phyloP scores from a whole-genome alignment of 2,113 vertebrate genomes.

The Prunella himalayana region DNA sequence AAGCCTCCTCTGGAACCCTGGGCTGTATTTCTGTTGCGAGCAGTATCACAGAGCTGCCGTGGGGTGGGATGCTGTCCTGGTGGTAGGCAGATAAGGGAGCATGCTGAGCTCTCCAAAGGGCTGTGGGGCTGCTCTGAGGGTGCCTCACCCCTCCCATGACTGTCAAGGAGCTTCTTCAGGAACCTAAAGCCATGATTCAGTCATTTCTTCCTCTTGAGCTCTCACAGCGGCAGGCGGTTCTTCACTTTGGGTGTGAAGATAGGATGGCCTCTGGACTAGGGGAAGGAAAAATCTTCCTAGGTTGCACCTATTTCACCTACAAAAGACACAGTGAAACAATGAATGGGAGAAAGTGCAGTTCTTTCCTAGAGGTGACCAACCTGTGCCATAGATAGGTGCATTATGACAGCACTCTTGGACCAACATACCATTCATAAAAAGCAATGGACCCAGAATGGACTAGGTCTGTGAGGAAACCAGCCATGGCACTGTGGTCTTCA shows the following conservation, averaged over 20 bases:
- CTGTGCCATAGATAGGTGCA: not conserved
- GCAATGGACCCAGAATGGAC: not conserved
- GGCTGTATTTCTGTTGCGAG: not conserved
- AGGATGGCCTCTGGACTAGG: not conserved
- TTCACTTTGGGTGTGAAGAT: not conserved
- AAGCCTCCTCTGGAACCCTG: not conserved
- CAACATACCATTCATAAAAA: not conserved
- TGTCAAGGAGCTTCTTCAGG: not conserved
- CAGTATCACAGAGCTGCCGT: rapidly evolving
- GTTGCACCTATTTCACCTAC: not conserved
- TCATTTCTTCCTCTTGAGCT: not conserved
- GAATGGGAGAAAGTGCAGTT: not conserved
- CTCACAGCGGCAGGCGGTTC: not conserved
- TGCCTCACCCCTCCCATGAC: not conserved
- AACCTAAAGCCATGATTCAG: not conserved
- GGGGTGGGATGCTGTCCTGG: not conserved
- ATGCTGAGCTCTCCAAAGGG: not conserved
- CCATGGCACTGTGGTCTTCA: not conserved
- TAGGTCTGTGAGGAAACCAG: not conserved
- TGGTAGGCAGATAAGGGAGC: not conserved
- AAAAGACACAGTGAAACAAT: not conserved
- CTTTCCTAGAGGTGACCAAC: not conserved
- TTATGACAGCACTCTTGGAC: not conserved
- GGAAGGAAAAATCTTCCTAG: not conserved
- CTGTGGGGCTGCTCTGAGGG: not conserved